Percentiles rank a stretch among this genome's conserved stretches.
phyloP scores from a whole-genome alignment of 1,140 invertebrate genomes.

The Drosophila sp. region DNA sequence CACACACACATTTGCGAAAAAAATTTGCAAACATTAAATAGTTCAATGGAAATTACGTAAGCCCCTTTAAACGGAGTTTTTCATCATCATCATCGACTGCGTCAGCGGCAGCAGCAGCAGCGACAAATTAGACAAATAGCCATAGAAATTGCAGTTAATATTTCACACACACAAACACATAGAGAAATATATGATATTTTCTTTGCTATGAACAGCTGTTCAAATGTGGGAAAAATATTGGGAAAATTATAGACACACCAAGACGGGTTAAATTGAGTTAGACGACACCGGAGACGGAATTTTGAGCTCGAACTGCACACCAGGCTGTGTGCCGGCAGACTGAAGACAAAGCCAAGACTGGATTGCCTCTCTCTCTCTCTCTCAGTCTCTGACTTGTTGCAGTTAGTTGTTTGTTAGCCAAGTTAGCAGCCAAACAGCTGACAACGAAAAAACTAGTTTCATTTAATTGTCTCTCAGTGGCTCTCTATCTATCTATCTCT shows the following conservation, averaged over 20 bases:
- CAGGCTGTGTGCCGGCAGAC: constrained; percentile 73
- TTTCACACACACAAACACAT: constrained; percentile 2
- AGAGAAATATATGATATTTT: constrained; percentile 31
- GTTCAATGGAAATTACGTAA: constrained; percentile 56
- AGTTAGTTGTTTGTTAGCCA: constrained; percentile 52
- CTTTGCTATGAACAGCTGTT: constrained; percentile 56
- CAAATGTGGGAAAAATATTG: constrained; percentile 47
- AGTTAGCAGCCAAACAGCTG: constrained; percentile 67
- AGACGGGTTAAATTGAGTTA: constrained; percentile 27
- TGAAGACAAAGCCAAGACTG: constrained; percentile 32
- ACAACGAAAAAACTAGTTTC: constrained; percentile 71
- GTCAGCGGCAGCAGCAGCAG: constrained; percentile 60
- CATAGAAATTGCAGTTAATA: constrained; percentile 52
- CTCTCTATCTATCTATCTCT: background rate
- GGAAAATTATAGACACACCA: constrained; percentile 43
- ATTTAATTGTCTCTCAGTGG: constrained; percentile 51
- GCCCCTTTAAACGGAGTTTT: constrained; percentile 41
- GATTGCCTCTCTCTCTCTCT: constrained; percentile 8
- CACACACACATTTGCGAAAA: background rate
- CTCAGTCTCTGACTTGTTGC: constrained; percentile 33
- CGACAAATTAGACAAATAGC: constrained; percentile 74
- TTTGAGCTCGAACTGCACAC: constrained; percentile 65
- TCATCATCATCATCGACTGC: constrained; percentile 41
- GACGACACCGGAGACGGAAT: constrained; percentile 54
- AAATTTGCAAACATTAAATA: constrained; percentile 53